phyloP scores from a whole-genome alignment of 2,113 vertebrate genomes.

The Acrocephalus kingi region DNA sequence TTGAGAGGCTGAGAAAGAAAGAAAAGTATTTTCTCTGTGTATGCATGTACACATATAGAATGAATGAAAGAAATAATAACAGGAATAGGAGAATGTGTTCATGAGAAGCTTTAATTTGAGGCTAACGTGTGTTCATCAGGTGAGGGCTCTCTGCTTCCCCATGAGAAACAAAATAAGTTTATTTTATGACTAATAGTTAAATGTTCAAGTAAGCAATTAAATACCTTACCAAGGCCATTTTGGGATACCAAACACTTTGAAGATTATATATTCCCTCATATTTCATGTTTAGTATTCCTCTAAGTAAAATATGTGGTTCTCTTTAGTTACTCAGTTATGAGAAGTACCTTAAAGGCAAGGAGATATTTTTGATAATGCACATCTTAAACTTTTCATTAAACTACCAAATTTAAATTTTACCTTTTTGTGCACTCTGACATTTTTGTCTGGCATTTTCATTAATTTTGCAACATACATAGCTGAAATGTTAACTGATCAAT shows the following conservation, averaged over 20 bases:
- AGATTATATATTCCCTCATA: constrained; percentile 45
- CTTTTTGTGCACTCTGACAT: constrained; percentile 87
- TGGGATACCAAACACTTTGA: constrained; percentile 60
- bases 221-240: constrained; percentile 43
- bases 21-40: not conserved
- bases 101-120: not conserved
- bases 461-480: constrained; percentile 86
- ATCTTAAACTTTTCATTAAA: constrained; percentile 84
- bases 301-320: constrained; percentile 71
- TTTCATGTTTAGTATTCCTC: constrained; percentile 68
- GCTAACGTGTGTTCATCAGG: accelerated
- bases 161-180: constrained; percentile 29
- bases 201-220: constrained; percentile 21
- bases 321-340: constrained; percentile 69
- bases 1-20: not conserved
- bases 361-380: constrained; percentile 76
- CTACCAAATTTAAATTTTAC: constrained; percentile 84
- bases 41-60: accelerated
- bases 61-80: not conserved
- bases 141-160: not conserved
- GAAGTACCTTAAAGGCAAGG: constrained; percentile 69
- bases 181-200: constrained; percentile 24
- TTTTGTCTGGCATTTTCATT: constrained; percentile 93
- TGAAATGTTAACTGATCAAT: constrained; percentile 99
- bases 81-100: not conserved